These are phyloP conservation scores for Styela clava DNA, from an alignment of 23 tunicate species.

Conservation along the genomic window DNA sequence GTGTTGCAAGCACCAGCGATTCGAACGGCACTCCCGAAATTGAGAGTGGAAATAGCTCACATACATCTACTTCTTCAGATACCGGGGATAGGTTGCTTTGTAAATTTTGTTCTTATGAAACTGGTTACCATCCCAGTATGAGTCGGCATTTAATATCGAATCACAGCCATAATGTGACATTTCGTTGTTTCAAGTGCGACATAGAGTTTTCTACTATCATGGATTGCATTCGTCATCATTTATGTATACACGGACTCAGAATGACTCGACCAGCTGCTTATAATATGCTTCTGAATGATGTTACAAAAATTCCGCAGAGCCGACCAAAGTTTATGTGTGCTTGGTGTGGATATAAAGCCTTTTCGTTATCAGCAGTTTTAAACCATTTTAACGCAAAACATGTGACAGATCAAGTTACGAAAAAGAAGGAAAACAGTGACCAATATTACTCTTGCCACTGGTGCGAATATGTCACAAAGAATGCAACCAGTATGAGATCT, in stretches of 20 bases:
- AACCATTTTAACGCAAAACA: neutral
- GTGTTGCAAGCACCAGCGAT: neutral
- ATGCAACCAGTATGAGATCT: neutral
- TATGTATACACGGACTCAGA: neutral
- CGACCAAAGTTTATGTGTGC: neutral
- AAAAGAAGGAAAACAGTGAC: neutral
- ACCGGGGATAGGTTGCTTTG: neutral
- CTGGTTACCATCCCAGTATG: neutral
- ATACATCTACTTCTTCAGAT: neutral
- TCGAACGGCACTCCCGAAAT: neutral
- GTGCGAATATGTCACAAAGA: neutral
- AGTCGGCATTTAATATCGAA: neutral
- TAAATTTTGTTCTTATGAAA: neutral
- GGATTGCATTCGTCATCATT: neutral
- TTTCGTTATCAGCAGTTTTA: neutral
- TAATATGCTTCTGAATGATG: constrained; percentile 3
- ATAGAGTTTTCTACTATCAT: neutral
- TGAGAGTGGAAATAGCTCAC: neutral
- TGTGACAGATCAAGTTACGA: neutral
- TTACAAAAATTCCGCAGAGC: neutral
- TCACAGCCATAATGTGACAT: neutral
- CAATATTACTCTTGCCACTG: neutral
- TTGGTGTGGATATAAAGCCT: neutral
- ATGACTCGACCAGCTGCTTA: neutral
- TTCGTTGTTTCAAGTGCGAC: constrained; percentile 1